phyloP scores from a whole-genome alignment of 2,113 vertebrate genomes.

The Pionites leucogaster region DNA sequence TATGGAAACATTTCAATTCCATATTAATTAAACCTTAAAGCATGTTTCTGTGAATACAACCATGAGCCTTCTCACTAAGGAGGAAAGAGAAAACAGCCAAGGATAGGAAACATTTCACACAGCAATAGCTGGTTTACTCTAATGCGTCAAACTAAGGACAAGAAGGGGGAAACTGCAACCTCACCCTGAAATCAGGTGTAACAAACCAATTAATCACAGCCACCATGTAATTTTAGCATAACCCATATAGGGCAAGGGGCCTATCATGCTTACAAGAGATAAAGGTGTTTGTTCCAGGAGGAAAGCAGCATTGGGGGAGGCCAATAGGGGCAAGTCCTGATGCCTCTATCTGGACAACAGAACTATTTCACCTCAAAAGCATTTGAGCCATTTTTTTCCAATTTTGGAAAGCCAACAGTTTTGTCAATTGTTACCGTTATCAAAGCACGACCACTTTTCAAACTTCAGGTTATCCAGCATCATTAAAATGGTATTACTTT shows the following conservation, averaged over 20 bases:
- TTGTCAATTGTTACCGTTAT: neutral
- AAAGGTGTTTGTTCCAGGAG: neutral
- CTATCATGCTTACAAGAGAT: neutral
- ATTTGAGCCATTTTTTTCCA: neutral
- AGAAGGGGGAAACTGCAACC: neutral
- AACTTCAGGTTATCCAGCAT: neutral
- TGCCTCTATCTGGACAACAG: neutral
- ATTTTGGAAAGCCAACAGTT: neutral
- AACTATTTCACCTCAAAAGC: neutral
- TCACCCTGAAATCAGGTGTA: neutral
- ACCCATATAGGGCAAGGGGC: neutral
- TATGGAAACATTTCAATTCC: neutral
- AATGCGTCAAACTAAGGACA: neutral
- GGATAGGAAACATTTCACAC: neutral
- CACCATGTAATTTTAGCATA: neutral
- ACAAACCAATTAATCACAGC: neutral
- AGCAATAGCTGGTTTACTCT: neutral
- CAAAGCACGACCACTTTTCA: neutral
- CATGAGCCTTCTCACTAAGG: neutral
- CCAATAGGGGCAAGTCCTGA: neutral
- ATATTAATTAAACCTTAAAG: neutral
- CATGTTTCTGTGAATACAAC: neutral
- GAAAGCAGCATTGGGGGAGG: neutral
- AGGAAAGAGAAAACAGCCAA: neutral
- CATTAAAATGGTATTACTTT: neutral